A percentile compares a stretch with the other conserved stretches of the same genome.
Conservation (phyloP, 2,888 invertebrate genomes). For the Callyntrura sp. region DNA sequence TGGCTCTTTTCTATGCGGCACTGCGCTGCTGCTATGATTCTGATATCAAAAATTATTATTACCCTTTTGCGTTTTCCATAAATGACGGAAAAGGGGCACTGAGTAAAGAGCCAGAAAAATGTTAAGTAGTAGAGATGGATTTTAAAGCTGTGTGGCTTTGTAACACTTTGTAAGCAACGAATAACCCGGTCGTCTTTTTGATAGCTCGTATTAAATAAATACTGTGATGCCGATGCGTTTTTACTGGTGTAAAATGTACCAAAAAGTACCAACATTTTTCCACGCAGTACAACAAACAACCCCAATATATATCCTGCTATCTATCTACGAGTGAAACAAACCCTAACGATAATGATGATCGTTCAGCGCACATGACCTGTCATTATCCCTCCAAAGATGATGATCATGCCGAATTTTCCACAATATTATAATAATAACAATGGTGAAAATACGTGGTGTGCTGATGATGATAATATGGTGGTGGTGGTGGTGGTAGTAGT, state of each 20-base stretch:
- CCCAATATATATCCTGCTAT: too few relatives aligned
- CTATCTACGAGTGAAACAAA: too few relatives aligned
- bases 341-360: constrained; percentile 67
- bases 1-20: constrained; percentile 55
- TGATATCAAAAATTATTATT: constrained; percentile 71
- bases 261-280: too few relatives aligned
- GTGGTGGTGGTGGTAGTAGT: constrained; percentile 16
- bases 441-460: constrained; percentile 39
- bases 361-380: constrained; percentile 70
- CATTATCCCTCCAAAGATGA: constrained; percentile 67
- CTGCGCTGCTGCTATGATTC: constrained; percentile 17
- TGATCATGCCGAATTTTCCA: constrained; percentile 67
- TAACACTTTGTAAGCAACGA: constrained; percentile 28
- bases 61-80: constrained; percentile 47
- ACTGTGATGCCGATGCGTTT: too few relatives aligned
- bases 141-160: background rate
- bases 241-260: too few relatives aligned
- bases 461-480: background rate
- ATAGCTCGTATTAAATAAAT: too few relatives aligned
- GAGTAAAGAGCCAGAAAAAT: constrained; percentile 21
- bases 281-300: too few relatives aligned
- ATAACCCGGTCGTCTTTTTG: constrained; percentile 58
- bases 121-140: background rate
- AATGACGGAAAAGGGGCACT: constrained; percentile 10
- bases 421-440: constrained; percentile 67